These are phyloP conservation scores for Rapana venosa DNA, from an alignment of 2,888 invertebrate species.

Conservation along the genomic window DNA sequence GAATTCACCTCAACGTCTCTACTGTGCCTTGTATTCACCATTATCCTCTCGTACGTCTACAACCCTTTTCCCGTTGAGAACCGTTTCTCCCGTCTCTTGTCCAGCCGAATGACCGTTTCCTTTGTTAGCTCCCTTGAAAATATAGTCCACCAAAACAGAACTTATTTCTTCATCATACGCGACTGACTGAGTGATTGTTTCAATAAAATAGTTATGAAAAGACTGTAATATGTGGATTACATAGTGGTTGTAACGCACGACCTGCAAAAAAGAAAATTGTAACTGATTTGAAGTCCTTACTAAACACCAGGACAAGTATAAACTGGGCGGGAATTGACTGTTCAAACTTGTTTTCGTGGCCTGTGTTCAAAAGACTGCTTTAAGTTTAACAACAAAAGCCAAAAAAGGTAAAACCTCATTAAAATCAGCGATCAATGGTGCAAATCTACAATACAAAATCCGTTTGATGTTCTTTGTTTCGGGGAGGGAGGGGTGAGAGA, in stretches of 20 bases:
- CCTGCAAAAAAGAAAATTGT: background rate
- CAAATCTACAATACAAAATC: background rate
- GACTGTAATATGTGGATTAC: background rate
- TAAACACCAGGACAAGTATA: conserved; percentile 6
- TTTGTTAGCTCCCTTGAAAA: conserved; percentile 29
- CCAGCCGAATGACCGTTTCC: conserved; percentile 19
- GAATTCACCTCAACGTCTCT: conserved; percentile 57
- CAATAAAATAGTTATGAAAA: background rate
- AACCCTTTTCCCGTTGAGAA: conserved; percentile 19
- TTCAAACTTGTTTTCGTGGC: conserved; percentile 4
- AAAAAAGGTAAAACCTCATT: background rate
- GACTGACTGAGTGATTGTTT: background rate
- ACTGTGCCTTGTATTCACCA: conserved; percentile 70
- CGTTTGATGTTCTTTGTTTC: background rate
- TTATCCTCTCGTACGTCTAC: conserved; percentile 47
- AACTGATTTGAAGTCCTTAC: too few species aligned
- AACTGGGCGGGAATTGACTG: conserved; percentile 35
- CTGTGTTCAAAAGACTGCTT: background rate
- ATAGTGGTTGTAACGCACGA: background rate
- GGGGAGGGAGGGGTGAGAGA: too few species aligned
- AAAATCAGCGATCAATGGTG: background rate
- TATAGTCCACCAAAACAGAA: background rate
- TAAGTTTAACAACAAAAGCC: background rate
- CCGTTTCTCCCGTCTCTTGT: conserved; percentile 35
- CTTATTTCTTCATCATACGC: background rate